Percentiles rank a stretch among this genome's conserved stretches.
phyloP scores from a whole-genome alignment of 2,797 vertebrate genomes.

The Zenarchopterus dispar region DNA sequence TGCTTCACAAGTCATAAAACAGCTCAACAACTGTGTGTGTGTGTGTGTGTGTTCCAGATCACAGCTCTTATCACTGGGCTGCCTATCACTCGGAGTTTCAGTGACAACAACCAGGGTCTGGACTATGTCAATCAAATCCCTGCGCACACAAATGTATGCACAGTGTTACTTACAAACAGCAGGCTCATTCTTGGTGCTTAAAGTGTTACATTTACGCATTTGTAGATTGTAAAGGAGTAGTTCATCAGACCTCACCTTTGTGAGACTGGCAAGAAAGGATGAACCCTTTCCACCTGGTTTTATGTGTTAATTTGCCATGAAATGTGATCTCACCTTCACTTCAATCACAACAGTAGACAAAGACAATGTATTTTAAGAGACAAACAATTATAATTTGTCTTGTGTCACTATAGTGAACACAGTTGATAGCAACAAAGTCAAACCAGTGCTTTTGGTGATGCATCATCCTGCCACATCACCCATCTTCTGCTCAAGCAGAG shows the following conservation, averaged over 20 bases:
- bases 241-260: neutral
- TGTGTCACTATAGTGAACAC: too few relatives aligned
- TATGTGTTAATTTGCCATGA: too few relatives aligned
- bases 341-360: too few relatives aligned
- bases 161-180: slow-evolving; percentile 19
- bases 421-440: too few relatives aligned
- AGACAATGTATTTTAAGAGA: too few relatives aligned
- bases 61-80: slow-evolving; percentile 41
- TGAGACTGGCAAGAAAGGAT: neutral
- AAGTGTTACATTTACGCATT: slow-evolving; percentile 5
- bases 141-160: neutral
- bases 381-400: too few relatives aligned
- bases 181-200: slow-evolving; percentile 9
- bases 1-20: slow-evolving; percentile 39
- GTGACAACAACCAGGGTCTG: slow-evolving; percentile 39
- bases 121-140: slow-evolving; percentile 38
- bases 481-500: too few relatives aligned
- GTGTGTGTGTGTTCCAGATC: slow-evolving; percentile 11
- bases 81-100: slow-evolving; percentile 29
- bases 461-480: too few relatives aligned
- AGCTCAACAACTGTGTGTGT: slow-evolving; percentile 36
- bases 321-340: too few relatives aligned
- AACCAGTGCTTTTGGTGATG: too few relatives aligned
- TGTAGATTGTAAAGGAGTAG: neutral
- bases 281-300: too few relatives aligned